phyloP scores from a whole-genome alignment of 2,797 vertebrate species.

The Rhynchotus rufescens region DNA sequence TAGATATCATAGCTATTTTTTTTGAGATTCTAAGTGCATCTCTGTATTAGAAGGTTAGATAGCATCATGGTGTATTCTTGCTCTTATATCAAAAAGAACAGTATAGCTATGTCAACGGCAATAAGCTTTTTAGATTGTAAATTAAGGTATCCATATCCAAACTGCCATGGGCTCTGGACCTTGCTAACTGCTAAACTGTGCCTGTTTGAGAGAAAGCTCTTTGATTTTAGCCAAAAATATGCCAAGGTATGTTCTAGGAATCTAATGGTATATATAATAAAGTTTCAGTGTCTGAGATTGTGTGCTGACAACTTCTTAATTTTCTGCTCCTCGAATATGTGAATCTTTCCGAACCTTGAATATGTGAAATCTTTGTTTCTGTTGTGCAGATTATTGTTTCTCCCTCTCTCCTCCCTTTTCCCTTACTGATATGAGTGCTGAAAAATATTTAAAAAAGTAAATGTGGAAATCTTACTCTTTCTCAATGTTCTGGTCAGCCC shows the following conservation, averaged over 20 bases:
- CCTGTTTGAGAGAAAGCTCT: not conserved
- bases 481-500: not conserved
- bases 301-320: not conserved
- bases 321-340: not conserved
- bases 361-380: not conserved
- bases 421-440: fast-evolving
- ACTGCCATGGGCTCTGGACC: not conserved
- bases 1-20: not conserved
- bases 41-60: not conserved
- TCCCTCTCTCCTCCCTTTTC: not conserved
- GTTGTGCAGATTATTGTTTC: not conserved
- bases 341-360: not conserved
- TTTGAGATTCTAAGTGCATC: not conserved
- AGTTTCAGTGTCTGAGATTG: fast-evolving
- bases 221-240: not conserved
- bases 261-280: not conserved
- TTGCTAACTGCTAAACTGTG: not conserved
- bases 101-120: not conserved
- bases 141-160: not conserved
- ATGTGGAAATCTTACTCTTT: not conserved
- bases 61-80: not conserved
- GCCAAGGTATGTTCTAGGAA: not conserved
- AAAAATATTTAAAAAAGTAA: not conserved
- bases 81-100: not conserved
- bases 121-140: not conserved